A percentile compares a stretch with the other conserved stretches of the same genome.
These are phyloP conservation scores for Rhagonycha lutea DNA, from an alignment of 2,888 invertebrate genomes.

Conservation along the genomic window DNA sequence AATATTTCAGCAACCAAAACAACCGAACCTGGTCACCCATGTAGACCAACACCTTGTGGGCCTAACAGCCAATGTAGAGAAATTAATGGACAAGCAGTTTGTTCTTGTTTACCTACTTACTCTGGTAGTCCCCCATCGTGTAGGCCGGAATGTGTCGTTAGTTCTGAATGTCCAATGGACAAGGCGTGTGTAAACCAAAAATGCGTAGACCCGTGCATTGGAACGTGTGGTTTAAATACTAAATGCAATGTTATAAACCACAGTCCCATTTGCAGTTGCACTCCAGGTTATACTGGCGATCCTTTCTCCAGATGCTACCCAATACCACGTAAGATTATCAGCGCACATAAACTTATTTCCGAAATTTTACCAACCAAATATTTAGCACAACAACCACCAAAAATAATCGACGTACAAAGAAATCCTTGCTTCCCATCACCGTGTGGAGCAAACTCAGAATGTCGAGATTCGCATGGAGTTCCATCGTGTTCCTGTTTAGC, in stretches of 20 bases:
- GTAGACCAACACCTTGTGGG: constrained; percentile 74
- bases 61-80: constrained; percentile 73
- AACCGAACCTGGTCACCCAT: constrained; percentile 61
- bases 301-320: constrained; percentile 65
- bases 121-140: constrained; percentile 71
- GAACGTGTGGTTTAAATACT: constrained; percentile 72
- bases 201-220: constrained; percentile 75
- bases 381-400: constrained; percentile 37
- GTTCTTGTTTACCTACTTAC: constrained; percentile 69
- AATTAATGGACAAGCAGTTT: constrained; percentile 60
- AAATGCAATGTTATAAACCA: constrained; percentile 77
- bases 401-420: constrained; percentile 48
- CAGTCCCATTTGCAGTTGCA: constrained; percentile 71
- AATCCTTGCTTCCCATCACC: constrained; percentile 79
- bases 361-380: constrained; percentile 9
- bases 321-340: constrained; percentile 49
- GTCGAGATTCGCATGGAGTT: constrained; percentile 67
- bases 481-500: constrained; percentile 77
- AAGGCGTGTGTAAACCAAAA: constrained; percentile 74
- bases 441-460: constrained; percentile 78
- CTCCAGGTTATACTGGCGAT: constrained; percentile 69
- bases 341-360: neutral
- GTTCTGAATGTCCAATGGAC: constrained; percentile 69
- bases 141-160: constrained; percentile 72
- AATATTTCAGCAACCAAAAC: constrained; percentile 36